Evolutionary conservation across 1,140 invertebrate species (phyloP).

Genomic region (Batillaria attramentaria): DNA sequence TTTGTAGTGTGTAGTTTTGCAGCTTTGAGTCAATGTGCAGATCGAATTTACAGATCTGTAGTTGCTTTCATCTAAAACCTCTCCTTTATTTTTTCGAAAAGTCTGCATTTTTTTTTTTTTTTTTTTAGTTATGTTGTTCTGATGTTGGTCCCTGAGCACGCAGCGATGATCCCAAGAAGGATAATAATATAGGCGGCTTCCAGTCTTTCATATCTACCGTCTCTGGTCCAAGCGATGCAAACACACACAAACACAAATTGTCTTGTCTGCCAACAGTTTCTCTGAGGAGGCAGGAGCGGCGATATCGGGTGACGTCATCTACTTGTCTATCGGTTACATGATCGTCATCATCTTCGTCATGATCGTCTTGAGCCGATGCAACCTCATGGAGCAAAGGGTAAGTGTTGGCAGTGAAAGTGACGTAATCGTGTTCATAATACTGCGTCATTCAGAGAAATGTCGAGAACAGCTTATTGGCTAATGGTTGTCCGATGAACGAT

Average conservation of each 20-base stretch:
- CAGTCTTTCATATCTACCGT: too few species aligned
- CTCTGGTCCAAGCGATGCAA: not conserved
- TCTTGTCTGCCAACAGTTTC: constrained; percentile 40
- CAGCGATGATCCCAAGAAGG: not conserved
- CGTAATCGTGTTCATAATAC: too few species aligned
- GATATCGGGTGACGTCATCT: constrained; percentile 81
- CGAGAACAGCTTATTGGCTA: too few species aligned
- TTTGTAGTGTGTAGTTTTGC: too few species aligned
- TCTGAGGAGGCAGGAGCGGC: constrained; percentile 49
- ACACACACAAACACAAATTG: not conserved
- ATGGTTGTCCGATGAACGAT: too few species aligned
- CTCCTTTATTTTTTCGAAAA: too few species aligned
- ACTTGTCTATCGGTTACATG: constrained; percentile 78
- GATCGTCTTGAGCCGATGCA: constrained; percentile 81
- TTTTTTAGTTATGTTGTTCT: too few species aligned
- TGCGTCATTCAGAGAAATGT: too few species aligned
- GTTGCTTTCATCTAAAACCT: too few species aligned
- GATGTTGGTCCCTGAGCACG: not conserved
- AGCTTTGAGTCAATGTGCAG: too few species aligned
- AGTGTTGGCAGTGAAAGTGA: constrained; percentile 24
- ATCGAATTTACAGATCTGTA: too few species aligned
- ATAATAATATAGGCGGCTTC: not conserved
- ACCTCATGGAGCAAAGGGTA: constrained; percentile 80
- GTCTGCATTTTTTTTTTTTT: too few species aligned
- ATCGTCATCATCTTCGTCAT: constrained; percentile 83